Base-by-base conservation (phyloP, 2,888 invertebrate species). In the Aporophyla nigra region DNA sequence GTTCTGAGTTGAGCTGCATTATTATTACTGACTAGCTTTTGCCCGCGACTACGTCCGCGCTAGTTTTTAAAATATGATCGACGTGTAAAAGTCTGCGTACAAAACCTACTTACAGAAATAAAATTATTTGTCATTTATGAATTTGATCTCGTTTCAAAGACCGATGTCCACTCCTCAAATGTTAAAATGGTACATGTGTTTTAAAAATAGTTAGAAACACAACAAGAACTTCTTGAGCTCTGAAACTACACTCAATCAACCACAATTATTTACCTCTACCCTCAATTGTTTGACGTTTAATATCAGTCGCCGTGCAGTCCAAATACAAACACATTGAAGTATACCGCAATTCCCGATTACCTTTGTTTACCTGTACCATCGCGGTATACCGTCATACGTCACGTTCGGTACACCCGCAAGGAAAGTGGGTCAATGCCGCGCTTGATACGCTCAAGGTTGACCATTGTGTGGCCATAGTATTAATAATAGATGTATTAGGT, bases 381-480 rank as follows among this genome's bases (percentile, higher is more conserved):
- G 7, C 56, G 56, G 54, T 76, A 63, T 54, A 51, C 68, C 71
- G 58, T 61, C 21, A 24, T 33, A 68, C 83, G 78, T 85, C 86
- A 84, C 78, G 83, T 85, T 74, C 69, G 1, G 71, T 77, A 76
- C 66, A 80, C 79, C 63, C 43, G 62, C 70, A 74, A 62, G 46
- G 33, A 63, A 86, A 86, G 5, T 86, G 65, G 86, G 86, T 86
- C 88, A 86, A 76, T 84, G 84, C 62, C 69, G 69, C 74, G 87
- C 62, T 86, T 83, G 63, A 83, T 86, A 73, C 66, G 5, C 43
- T 69, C 77, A 81, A 86, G 88, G 86, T 71, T 79, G 78, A 59
- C 74, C 77, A 63, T 53, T 19, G 19, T 59, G 53, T 24, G 43
- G 63, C 58, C 67, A 51, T 63, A 58, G 43, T 24, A 71, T 65